Base-by-base conservation (phyloP, 1,140 invertebrate genomes). In the Zaprionus camerounensis region DNA sequence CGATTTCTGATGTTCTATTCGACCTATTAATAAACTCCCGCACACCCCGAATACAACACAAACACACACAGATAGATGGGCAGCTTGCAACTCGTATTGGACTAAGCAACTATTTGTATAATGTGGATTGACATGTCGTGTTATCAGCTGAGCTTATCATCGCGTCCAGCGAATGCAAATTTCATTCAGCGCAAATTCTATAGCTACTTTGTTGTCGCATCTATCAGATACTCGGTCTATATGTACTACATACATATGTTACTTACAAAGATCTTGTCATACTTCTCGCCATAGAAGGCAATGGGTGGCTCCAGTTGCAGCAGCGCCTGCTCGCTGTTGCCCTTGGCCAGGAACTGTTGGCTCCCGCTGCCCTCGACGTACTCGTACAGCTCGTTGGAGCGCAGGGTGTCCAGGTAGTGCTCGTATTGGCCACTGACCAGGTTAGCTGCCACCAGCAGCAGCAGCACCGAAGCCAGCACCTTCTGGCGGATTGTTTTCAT, bases 221-320 rank as follows among this genome's bases (percentile, higher is more conserved):
- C 55, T 51, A 70, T 62, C 57, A 55, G 36, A 55, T 72, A 59
- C 12, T 31, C 3, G 6, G 36, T 38, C 12, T 15, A 15, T 38
- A 38, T 38, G 36, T 38, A 38, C 13, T 5, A 13, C 36, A 38
- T 5, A 13, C 36, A 38, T 4, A 17, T 36, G 22, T 55, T 78
- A 96, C 96, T 97, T 93, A 97, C 96, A 93, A 94, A 97, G 86
- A 97, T 94, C 34, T 94, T 94, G 49, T 94, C 94, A 92, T 96
- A 97, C 56, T 93, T 92, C 53, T 95, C 95, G 79, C 95, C 95
- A 92, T 95, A 97, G 92, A 97, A 96, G 6, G 94, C 93, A 61
- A 97, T 94, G 0, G 96, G 96, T 3, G 94, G 94, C 69, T 94
- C 93, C 26, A 96, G 93, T 68, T 82, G 75, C 1, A 93, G 78